phyloP scores from a whole-genome alignment of 2,113 vertebrate genomes.

The Pholis gunnellus region DNA sequence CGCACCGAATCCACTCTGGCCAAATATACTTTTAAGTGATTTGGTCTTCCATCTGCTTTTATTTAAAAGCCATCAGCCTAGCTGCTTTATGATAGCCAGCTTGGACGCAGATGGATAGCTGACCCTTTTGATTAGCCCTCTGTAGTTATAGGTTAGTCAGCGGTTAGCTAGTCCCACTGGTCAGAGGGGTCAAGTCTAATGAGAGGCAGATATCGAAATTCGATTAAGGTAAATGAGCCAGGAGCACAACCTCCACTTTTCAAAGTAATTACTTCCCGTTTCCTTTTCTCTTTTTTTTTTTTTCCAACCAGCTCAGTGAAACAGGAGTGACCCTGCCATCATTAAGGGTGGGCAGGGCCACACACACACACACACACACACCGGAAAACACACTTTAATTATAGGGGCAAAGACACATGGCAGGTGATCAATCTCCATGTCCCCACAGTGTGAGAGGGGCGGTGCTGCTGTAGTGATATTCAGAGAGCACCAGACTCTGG shows the following conservation, averaged over 20 bases:
- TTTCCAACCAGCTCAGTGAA: constrained; percentile 39
- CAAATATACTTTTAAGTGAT: constrained; percentile 20
- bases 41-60: constrained; percentile 53
- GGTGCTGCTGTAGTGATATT: constrained; percentile 57
- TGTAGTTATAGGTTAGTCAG: constrained; percentile 70
- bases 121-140: constrained; percentile 77
- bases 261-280: constrained; percentile 89
- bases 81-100: constrained; percentile 48
- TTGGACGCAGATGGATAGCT: constrained; percentile 52
- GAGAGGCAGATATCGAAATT: constrained; percentile 88
- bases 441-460: constrained; percentile 41
- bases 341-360: constrained; percentile 78
- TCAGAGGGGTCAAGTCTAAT: constrained; percentile 80
- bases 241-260: constrained; percentile 87
- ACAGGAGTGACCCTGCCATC: constrained; percentile 69
- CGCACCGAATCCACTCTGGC: constrained; percentile 6
- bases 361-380: constrained; percentile 35
- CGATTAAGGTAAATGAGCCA: constrained; percentile 87
- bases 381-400: constrained; percentile 74
- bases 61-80: constrained; percentile 28
- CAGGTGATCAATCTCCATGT: constrained; percentile 79
- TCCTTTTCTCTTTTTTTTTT: constrained; percentile 53
- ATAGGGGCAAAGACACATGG: constrained; percentile 64
- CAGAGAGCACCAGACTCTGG: constrained; percentile 60
- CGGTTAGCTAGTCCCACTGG: constrained; percentile 74